Base-by-base conservation (phyloP, 2,797 vertebrate genomes). In the Brachyalestes nurse region DNA sequence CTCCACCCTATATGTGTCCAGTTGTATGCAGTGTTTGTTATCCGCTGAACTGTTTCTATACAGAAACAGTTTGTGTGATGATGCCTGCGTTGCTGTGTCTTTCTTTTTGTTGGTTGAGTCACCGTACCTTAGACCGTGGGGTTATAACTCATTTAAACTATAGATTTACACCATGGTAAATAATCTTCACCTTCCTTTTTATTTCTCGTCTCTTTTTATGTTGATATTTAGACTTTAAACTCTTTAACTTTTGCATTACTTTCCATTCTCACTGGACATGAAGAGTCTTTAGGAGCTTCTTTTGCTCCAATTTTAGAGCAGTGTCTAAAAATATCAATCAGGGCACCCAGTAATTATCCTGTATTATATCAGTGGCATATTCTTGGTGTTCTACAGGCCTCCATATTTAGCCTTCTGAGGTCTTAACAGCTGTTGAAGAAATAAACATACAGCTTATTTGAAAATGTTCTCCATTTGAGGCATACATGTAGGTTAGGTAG, bases 311-410 rank as follows among this genome's bases (percentile, higher is more conserved):
- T 78, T 84, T 81, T 79, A 72, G 83, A 78, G 45, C 65, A 42
- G 21, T 17, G 12, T 38, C 40, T 84, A 75, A 84, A 84, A 78
- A 75, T 84, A 84, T 49, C 53, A 84, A 81, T 75, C 57, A 84
- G 83, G 79, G 14, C 79, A 81, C 55, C 12, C 45, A 75, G 75
- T 81, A 81, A 79, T 84, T 84, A 78, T 78, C 57, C 51, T 58
- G 47, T 49, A 51, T 74, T 49, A 71, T 28, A 71, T 78, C 55
- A 75, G 49, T 25, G 72, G 28, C 62, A 69, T 75, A 74, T 62
- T 77, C 47, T 64, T n/a, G 14, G 74, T 71, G 12, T 34, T 70
- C 17, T 34, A 7, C 55, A 61, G 49, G 28, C 49, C 28, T 25
- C 17, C 25, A 65, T 61, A 34, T 34, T 72, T 28, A n/a, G 45